A percentile compares a stretch with the other conserved stretches of the same genome.
phyloP scores from a whole-genome alignment of 2,888 invertebrate genomes.

The Cantharis rustica region DNA sequence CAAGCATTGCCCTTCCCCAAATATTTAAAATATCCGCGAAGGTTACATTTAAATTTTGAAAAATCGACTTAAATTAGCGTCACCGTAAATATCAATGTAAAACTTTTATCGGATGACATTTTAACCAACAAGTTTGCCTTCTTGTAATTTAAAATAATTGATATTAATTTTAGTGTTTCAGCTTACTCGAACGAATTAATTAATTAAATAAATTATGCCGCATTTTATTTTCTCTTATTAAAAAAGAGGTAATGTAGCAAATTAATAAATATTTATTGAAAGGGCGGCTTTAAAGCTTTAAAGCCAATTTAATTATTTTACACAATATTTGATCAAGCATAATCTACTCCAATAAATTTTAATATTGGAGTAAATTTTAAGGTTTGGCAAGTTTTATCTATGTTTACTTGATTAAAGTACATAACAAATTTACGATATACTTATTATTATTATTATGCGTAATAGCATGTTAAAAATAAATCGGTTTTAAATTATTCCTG shows the following conservation, averaged over 20 bases:
- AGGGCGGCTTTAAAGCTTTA: neutral
- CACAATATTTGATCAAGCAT: neutral
- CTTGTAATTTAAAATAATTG: neutral
- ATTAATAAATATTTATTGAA: neutral
- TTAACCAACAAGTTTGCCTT: neutral
- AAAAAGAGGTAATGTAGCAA: neutral
- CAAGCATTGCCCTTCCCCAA: neutral
- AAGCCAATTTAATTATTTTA: neutral
- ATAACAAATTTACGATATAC: neutral
- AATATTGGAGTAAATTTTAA: neutral
- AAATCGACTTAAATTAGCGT: neutral
- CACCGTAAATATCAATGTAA: neutral
- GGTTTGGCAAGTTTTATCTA: neutral
- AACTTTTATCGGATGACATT: neutral
- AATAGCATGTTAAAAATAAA: neutral
- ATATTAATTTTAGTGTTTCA: neutral
- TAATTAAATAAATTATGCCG: neutral
- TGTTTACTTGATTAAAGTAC: neutral
- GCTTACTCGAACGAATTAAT: neutral
- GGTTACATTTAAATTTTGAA: neutral
- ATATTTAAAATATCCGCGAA: neutral
- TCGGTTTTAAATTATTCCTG: neutral
- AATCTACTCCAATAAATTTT: neutral
- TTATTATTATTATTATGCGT: neutral
- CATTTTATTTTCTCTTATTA: neutral